Conservation (phyloP, 2,113 vertebrate genomes). For the Bothrops jararaca region DNA sequence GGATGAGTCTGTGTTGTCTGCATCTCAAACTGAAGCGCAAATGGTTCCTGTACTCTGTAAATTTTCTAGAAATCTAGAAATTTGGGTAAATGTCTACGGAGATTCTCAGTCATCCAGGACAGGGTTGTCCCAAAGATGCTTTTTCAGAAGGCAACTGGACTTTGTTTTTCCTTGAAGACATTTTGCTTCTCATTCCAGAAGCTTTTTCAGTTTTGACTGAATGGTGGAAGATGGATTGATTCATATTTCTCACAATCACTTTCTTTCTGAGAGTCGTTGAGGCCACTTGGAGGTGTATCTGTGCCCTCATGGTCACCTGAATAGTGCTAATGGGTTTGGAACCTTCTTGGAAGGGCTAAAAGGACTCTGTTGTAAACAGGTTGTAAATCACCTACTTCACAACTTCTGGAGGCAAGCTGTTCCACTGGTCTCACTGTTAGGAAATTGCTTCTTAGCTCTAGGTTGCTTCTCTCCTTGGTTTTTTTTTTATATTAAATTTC, state of each 20-base stretch:
- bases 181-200: not conserved
- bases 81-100: not conserved
- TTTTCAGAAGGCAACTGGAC: too few relatives aligned
- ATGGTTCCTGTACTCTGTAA: too few relatives aligned
- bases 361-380: too few relatives aligned
- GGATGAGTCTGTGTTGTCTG: too few relatives aligned
- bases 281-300: not conserved
- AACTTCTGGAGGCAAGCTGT: not conserved
- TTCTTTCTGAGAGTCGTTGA: not conserved
- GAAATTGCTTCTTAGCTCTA: not conserved
- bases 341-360: too few relatives aligned
- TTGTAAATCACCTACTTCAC: not conserved
- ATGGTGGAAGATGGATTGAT: not conserved
- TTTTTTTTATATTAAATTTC: too few relatives aligned
- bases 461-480: not conserved
- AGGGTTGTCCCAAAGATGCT: not conserved
- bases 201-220: not conserved
- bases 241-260: not conserved
- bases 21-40: too few relatives aligned
- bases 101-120: not conserved
- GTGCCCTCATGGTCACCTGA: not conserved
- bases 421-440: not conserved
- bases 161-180: too few relatives aligned
- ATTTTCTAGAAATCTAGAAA: too few relatives aligned
- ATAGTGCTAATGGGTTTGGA: not conserved